Evolutionary conservation across 2,113 vertebrate species (phyloP), one percentile per base, ranked within the genome.

Genomic region (Hiodon tergisus): DNA sequence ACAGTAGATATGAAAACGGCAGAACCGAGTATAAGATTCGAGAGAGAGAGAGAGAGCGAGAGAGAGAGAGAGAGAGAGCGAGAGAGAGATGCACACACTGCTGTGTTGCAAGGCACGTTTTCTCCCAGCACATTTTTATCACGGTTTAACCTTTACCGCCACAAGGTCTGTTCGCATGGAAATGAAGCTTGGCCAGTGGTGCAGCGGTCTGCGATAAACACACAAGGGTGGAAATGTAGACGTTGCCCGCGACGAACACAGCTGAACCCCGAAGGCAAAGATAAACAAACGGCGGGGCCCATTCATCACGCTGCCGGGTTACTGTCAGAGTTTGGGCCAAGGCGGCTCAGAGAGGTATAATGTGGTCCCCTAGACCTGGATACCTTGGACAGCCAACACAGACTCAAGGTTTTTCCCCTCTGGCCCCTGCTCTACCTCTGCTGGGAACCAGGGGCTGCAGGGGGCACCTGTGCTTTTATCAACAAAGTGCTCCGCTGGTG

Each of bases 401-500:
- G 59, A 60, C 4, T 60, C 10, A 60, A 60, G 59, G 59, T 60
- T 14, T 14, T 14, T 60, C 9, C 8, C 59, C 59, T 60, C 13
- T 14, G 59, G 13, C 59, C 2, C 62, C 77, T 74, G 76, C 31
- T 48, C 74, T 73, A 73, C 75, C 17, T 31, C 79, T 73, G 77
- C 77, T 78, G 75, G 68, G 68, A 17, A 52, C 16, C 50, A 47
- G 2, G 55, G 57, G 65, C 55, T 16, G 46, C 72, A 65, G 17
- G 73, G 8, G 53, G 59, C 72, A 5, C 13, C 31, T 57, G n/a
- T 59, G 48, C 77, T 78, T 79, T 77, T 53, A 83, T 82, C 85
- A 82, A 78, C 81, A 79, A 76, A 16, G 83, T 63, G 82, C 83
- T 85, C 31, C 31, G 84, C 84, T 84, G 86, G 84, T 85, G 86